Evolutionary conservation across 2,113 vertebrate genomes (phyloP).

Genomic region (Bungarus multicinctus): DNA sequence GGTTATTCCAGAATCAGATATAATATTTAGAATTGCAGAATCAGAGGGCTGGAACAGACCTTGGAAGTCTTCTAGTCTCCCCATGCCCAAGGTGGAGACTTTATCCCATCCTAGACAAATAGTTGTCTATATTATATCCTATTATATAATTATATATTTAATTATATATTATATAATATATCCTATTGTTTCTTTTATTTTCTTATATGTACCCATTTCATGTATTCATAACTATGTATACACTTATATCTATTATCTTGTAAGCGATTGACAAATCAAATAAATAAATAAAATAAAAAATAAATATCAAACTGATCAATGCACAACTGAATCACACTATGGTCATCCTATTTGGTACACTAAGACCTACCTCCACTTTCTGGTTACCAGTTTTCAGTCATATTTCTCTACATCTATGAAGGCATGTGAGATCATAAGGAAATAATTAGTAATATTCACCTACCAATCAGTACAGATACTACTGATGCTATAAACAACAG

Average conservation of each 20-base stretch:
- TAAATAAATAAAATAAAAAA: too few relatives aligned
- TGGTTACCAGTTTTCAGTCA: neutral
- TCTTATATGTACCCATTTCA: too few relatives aligned
- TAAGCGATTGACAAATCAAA: too few relatives aligned
- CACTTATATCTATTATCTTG: too few relatives aligned
- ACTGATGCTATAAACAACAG: neutral
- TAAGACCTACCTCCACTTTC: neutral
- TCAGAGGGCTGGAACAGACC: neutral
- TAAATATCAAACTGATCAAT: neutral
- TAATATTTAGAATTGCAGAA: neutral
- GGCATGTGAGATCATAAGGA: neutral
- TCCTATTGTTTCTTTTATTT: too few relatives aligned
- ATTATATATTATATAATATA: too few relatives aligned
- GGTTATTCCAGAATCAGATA: neutral
- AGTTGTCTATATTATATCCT: neutral
- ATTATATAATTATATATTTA: too few relatives aligned
- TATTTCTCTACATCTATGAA: neutral
- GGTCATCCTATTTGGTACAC: neutral
- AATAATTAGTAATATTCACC: neutral
- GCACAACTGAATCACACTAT: neutral
- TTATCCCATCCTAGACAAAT: neutral
- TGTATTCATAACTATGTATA: too few relatives aligned
- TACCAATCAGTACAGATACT: neutral
- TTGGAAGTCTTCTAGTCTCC: neutral
- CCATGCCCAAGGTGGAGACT: neutral